These are phyloP conservation scores for Diprion similis DNA, from an alignment of 1,140 invertebrate species.

Conservation along the genomic window DNA sequence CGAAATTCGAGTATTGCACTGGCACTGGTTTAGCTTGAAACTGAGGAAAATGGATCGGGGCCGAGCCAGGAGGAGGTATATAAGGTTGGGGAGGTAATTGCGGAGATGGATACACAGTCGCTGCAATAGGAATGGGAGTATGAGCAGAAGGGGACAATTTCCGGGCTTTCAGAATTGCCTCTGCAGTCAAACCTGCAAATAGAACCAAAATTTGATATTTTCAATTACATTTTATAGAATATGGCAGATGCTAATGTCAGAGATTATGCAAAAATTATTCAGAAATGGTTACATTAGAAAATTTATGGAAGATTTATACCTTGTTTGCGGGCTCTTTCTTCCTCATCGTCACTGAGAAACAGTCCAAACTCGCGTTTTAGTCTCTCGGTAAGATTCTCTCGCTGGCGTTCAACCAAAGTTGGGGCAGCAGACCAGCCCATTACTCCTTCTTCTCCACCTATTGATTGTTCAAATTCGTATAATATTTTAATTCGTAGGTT, in stretches of 20 bases:
- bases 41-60: slow-evolving; percentile 48
- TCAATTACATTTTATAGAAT: no score
- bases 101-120: slow-evolving; percentile 36
- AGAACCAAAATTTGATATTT: background rate
- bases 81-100: slow-evolving; percentile 56
- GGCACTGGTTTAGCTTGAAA: slow-evolving; percentile 40
- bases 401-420: slow-evolving; percentile 74
- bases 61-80: slow-evolving; percentile 56
- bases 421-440: slow-evolving; percentile 67
- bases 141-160: slow-evolving; percentile 40
- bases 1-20: slow-evolving; percentile 42
- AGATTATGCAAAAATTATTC: no score
- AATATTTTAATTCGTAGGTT: slow-evolving; percentile 49
- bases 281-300: background rate
- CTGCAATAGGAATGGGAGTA: slow-evolving; percentile 15
- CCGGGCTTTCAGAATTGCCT: slow-evolving; percentile 50
- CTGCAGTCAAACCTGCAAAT: slow-evolving; percentile 49
- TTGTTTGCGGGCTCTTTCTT: slow-evolving; percentile 62
- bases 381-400: slow-evolving; percentile 78
- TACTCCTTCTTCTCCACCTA: slow-evolving; percentile 31
- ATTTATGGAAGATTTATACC: slow-evolving; percentile 36
- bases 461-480: slow-evolving; percentile 42
- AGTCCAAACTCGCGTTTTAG: slow-evolving; percentile 79
- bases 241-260: no score
- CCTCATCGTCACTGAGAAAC: slow-evolving; percentile 73